Evolutionary conservation across 2,113 vertebrate genomes (phyloP).

Genomic region (Axis porcinus): DNA sequence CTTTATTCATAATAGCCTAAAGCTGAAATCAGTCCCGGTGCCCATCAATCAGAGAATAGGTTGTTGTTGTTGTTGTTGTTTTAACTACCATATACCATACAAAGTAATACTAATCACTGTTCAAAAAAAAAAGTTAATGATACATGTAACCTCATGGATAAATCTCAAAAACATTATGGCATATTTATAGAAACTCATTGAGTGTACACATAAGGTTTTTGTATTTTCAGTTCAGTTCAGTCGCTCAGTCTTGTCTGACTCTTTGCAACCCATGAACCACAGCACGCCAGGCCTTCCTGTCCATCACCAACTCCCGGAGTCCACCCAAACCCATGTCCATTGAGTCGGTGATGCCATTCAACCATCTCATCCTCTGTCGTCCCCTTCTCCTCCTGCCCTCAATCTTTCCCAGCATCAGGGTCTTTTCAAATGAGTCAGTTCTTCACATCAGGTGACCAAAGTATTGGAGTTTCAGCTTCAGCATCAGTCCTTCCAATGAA

Average conservation of each 20-base stretch:
- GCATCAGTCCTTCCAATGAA: no score
- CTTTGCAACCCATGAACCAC: no score
- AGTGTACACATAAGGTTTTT: neutral
- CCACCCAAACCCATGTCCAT: no score
- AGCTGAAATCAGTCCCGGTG: neutral
- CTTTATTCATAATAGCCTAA: neutral
- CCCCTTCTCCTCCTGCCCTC: no score
- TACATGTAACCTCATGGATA: neutral
- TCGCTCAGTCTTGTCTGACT: no score
- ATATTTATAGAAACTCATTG: neutral
- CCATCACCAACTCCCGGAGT: no score
- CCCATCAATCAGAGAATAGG: neutral
- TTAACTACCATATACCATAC: neutral
- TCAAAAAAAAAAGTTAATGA: neutral
- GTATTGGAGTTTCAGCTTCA: no score
- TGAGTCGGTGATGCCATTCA: no score
- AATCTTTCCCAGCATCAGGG: no score
- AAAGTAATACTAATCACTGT: neutral
- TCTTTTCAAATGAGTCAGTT: neutral
- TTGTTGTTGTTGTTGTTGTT: neutral
- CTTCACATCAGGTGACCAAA: neutral
- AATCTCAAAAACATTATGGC: neutral
- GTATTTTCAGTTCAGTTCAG: neutral
- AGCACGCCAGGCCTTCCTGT: no score
- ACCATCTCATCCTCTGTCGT: no score